These are phyloP conservation scores for Machimus atricapillus DNA, from an alignment of 2,888 invertebrate genomes.

Conservation along the genomic window DNA sequence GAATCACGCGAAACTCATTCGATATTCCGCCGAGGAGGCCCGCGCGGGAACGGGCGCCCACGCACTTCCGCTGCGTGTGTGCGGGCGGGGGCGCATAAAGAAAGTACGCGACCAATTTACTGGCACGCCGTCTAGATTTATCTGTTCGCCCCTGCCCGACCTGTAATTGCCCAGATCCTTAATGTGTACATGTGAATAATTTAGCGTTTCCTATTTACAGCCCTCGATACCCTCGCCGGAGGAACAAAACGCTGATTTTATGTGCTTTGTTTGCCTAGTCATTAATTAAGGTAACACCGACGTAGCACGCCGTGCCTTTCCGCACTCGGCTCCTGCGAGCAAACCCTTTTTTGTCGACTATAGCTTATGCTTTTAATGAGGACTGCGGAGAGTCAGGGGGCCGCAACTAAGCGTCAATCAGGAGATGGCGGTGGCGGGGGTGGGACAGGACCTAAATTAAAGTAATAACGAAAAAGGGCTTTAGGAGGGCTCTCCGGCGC, in stretches of 20 bases:
- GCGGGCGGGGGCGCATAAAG: not conserved
- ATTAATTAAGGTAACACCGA: conserved; percentile 43
- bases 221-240: conserved; percentile 13
- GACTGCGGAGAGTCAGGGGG: conserved; percentile 2
- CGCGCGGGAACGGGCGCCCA: not conserved
- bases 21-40: not conserved
- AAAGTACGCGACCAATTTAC: conserved; percentile 25
- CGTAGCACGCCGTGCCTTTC: conserved; percentile 1
- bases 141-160: conserved; percentile 20
- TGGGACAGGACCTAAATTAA: conserved; percentile 20
- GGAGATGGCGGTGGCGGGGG: not conserved
- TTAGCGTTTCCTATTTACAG: conserved; percentile 36
- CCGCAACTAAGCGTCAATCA: conserved; percentile 32
- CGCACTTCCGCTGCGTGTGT: not conserved
- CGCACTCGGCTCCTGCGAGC: not conserved
- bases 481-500: not conserved
- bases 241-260: conserved; percentile 36
- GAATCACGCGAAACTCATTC: not conserved
- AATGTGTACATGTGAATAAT: conserved; percentile 40
- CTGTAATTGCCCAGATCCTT: conserved; percentile 28
- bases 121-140: conserved; percentile 5
- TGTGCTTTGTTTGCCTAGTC: conserved; percentile 42
- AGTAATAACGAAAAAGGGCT: conserved; percentile 40
- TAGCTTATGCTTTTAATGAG: conserved; percentile 40
- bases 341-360: conserved; percentile 28